Evolutionary conservation across 1,140 invertebrate genomes (phyloP).

Genomic region (Ridgeia piscesae): DNA sequence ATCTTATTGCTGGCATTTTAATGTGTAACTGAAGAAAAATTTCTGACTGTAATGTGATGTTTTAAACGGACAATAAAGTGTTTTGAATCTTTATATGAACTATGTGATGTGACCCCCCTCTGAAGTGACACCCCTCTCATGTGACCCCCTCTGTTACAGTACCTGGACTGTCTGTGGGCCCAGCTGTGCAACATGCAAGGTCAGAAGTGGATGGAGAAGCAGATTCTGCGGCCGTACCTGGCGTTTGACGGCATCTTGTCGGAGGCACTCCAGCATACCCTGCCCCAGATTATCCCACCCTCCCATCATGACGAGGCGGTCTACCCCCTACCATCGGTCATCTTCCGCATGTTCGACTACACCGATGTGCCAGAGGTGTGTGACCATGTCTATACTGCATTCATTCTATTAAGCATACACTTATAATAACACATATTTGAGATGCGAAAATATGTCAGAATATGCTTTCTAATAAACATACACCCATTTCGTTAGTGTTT

Average conservation of each 20-base stretch:
- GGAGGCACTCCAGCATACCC: conserved; percentile 90
- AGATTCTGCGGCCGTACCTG: conserved; percentile 91
- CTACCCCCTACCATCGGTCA: conserved; percentile 77
- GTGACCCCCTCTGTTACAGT: conserved; percentile 58
- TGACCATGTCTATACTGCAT: neutral
- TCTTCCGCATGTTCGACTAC: conserved; percentile 87
- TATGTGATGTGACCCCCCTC: no score
- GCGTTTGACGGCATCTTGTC: conserved; percentile 93
- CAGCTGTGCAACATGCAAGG: conserved; percentile 67
- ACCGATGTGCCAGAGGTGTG: conserved; percentile 91
- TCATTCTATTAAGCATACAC: no score
- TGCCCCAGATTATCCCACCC: conserved; percentile 84
- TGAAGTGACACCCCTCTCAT: neutral
- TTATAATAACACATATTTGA: no score
- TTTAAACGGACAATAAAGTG: no score
- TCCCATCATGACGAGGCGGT: conserved; percentile 85
- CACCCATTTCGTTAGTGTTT: no score
- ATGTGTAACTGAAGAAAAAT: no score
- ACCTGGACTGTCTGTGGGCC: conserved; percentile 95
- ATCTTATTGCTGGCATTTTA: no score
- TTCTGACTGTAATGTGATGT: no score
- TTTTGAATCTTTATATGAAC: no score
- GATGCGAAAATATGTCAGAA: no score
- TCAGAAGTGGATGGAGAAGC: conserved; percentile 92
- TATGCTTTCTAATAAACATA: no score